Evolutionary conservation across 1,140 invertebrate genomes (phyloP), one percentile per base, ranked within the genome.

Genomic region (Penaeus indicus): DNA sequence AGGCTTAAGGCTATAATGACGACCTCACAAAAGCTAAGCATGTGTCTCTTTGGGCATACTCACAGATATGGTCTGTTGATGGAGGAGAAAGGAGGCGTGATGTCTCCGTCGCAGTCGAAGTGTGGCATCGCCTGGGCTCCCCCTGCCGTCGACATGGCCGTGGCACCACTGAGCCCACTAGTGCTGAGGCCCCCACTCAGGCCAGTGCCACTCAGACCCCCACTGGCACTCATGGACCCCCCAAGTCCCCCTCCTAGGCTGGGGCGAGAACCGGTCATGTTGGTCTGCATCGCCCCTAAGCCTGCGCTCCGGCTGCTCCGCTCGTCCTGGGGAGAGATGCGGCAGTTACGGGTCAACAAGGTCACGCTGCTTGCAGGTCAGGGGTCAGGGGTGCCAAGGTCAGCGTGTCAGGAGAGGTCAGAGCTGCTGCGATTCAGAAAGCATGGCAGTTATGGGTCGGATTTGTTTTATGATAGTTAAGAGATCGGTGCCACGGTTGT

Each of bases 21-120:
- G 11, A n/a, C 67, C 67, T 22, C 18, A 80, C 21, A 80, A 22
- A 60, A 19, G 25, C 18, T 60, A 80, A 80, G 21, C n/a, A 21
- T 16, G 0, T 25, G 81, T 25, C 11, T 32, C 16, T 11, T 21
- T 7, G 10, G 21, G 18, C 38, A 42, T 47, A 89, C 88, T 89
- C 64, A 89, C 88, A 89, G 77, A 63, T 89, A 89, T 22, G 72
- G 88, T 42, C 88, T 84, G 62, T 89, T 89, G 62, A 89, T 89
- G 64, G 88, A 81, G 13, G 88, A 72, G 75, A 89, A 89, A 7
- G 88, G 88, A 38, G 88, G 88, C 8, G 83, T 89, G 13, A 89
- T 89, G 78, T 89, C 88, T 7, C 88, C 88, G 42, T 89, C 88
- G 21, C 62, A 72, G 42, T 83, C n/a, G 78, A 85, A 89, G 5